These are phyloP conservation scores for Pyrrhosoma nymphula DNA, from an alignment of 2,888 invertebrate genomes.

Conservation along the genomic window DNA sequence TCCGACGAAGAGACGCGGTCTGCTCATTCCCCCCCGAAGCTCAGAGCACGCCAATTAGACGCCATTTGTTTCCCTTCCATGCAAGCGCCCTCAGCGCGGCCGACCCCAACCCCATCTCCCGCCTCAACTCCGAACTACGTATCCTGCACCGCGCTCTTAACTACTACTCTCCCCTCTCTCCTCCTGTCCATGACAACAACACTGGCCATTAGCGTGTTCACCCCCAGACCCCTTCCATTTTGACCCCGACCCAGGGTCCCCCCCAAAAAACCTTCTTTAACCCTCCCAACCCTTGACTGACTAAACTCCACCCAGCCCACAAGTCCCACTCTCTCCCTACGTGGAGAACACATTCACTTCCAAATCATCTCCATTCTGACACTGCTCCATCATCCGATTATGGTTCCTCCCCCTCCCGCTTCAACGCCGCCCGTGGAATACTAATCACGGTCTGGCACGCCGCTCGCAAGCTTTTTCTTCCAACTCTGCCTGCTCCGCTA, in stretches of 20 bases:
- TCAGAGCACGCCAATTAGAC: conserved; percentile 51
- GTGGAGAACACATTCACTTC: conserved; percentile 26
- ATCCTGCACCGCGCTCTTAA: background rate
- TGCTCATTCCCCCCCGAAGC: background rate
- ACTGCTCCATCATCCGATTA: conserved; percentile 63
- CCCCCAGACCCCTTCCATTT: too few relatives aligned
- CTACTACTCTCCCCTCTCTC: background rate
- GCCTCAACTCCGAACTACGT: background rate
- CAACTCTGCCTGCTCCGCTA: background rate
- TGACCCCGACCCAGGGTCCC: background rate
- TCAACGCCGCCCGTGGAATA: conserved; percentile 13
- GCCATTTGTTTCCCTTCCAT: conserved; percentile 61
- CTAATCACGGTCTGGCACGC: background rate
- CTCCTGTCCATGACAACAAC: conserved; percentile 25
- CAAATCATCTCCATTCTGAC: conserved; percentile 64
- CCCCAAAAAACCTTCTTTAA: background rate
- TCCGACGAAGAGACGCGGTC: background rate
- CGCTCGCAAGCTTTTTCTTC: background rate
- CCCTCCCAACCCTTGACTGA: background rate
- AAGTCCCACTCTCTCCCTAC: background rate
- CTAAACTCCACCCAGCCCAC: background rate
- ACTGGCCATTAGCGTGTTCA: background rate
- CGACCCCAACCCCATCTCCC: conserved; percentile 3
- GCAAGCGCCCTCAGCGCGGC: background rate
- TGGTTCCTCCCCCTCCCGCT: background rate